Evolutionary conservation across 2,797 vertebrate species (phyloP).

Genomic region (Zonotrichia albicollis): DNA sequence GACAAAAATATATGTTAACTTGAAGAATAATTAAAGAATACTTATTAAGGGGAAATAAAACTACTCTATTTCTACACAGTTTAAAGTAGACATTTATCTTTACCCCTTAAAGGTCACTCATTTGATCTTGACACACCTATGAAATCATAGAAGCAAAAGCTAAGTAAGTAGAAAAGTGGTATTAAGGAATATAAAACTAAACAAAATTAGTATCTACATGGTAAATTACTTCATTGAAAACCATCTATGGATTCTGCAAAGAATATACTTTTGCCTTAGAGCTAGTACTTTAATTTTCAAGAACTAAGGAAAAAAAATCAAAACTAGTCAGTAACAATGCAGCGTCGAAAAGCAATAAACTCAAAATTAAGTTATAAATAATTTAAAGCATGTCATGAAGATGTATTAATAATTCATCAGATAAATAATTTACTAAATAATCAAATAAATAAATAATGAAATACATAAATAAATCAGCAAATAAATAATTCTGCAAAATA

Average conservation of each 20-base stretch:
- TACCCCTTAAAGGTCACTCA: constrained; percentile 36
- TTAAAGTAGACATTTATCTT: constrained; percentile 14
- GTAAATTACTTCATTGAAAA: constrained; percentile 77
- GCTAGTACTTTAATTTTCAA: constrained; percentile 94
- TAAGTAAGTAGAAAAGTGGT: constrained; percentile 39
- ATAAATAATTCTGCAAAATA: constrained; percentile 93
- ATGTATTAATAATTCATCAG: constrained; percentile 99
- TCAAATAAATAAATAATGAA: constrained; percentile 99
- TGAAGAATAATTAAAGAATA: neutral
- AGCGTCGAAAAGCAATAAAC: constrained; percentile 98
- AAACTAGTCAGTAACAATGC: constrained; percentile 93
- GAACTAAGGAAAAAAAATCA: constrained; percentile 86
- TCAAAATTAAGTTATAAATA: constrained; percentile 99
- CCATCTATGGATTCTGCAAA: constrained; percentile 79
- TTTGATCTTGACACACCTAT: constrained; percentile 8
- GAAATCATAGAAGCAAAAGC: constrained; percentile 16
- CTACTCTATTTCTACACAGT: neutral
- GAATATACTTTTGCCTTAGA: constrained; percentile 86
- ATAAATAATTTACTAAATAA: constrained; percentile 99
- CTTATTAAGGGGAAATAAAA: neutral
- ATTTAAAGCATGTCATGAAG: constrained; percentile 97
- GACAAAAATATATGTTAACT: neutral
- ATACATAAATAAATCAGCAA: constrained; percentile 96
- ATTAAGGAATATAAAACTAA: constrained; percentile 40
- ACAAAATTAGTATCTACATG: constrained; percentile 70